These are phyloP conservation scores for Syndactyla subalaris DNA, from an alignment of 2,797 vertebrate genomes.

Conservation along the genomic window DNA sequence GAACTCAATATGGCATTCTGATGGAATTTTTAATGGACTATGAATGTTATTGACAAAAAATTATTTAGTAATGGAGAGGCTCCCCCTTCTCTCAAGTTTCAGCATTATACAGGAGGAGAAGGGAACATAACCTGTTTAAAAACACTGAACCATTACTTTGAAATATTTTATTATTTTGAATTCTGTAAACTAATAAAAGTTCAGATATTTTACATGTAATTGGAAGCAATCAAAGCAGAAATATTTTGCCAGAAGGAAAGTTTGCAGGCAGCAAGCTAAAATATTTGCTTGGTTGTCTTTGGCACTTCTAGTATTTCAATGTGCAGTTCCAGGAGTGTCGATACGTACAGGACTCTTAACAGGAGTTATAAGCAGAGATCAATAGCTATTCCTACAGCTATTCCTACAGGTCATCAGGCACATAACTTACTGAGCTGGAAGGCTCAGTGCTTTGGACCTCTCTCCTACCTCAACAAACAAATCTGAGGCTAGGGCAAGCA, in stretches of 20 bases:
- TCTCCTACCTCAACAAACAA: conserved; percentile 16
- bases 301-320: not conserved
- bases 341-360: not conserved
- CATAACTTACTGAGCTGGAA: conserved; percentile 42
- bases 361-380: conserved; percentile 45
- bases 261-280: not conserved
- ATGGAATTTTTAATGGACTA: not conserved
- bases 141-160: not conserved
- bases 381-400: conserved; percentile 7
- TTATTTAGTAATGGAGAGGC: not conserved
- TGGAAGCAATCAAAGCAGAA: not conserved
- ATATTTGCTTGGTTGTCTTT: not conserved
- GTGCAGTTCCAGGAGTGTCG: not conserved
- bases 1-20: not conserved
- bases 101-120: not conserved
- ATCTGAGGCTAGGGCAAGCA: not conserved
- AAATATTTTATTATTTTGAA: not conserved
- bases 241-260: not conserved
- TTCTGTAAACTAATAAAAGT: not conserved
- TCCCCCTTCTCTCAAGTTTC: not conserved
- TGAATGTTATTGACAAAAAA: not conserved
- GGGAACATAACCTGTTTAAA: not conserved
- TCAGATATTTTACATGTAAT: not conserved
- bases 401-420: not conserved
- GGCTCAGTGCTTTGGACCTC: conserved; percentile 34